Conservation (phyloP, 2,888 invertebrate genomes). For the Xanthorhoe designata region DNA sequence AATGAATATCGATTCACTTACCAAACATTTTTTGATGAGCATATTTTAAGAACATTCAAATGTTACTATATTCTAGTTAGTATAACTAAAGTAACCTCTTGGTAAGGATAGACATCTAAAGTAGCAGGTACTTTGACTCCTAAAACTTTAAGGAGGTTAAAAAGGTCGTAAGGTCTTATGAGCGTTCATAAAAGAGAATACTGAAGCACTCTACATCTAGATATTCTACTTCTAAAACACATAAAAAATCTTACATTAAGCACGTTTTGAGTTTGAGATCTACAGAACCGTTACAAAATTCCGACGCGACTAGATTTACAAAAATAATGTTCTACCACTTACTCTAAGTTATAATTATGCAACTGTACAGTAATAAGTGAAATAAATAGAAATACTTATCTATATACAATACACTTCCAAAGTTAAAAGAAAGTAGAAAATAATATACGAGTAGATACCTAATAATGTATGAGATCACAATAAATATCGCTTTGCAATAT, state of each 20-base stretch:
- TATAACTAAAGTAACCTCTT: slow-evolving; percentile 1
- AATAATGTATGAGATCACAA: slow-evolving; percentile 63
- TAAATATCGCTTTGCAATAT: slow-evolving; percentile 82
- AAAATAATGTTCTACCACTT: slow-evolving; percentile 36
- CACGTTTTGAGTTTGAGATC: slow-evolving; percentile 17
- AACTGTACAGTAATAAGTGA: slow-evolving; percentile 41
- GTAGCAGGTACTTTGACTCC: slow-evolving; percentile 67
- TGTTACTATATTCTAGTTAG: neutral
- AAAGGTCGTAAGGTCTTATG: slow-evolving; percentile 4
- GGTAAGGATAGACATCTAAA: slow-evolving; percentile 15
- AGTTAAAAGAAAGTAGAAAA: slow-evolving; percentile 3
- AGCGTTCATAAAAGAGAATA: slow-evolving; percentile 25
- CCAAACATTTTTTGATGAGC: slow-evolving; percentile 59
- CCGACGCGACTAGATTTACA: slow-evolving; percentile 30
- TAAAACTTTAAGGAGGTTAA: slow-evolving; percentile 25
- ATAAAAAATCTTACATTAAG: slow-evolving; percentile 23
- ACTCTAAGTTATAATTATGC: slow-evolving; percentile 17
- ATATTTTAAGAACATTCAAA: slow-evolving; percentile 36
- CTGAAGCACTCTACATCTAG: slow-evolving; percentile 20
- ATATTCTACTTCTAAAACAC: slow-evolving; percentile 23
- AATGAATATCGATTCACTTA: slow-evolving; percentile 64
- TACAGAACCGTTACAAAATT: slow-evolving; percentile 18
- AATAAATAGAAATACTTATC: slow-evolving; percentile 11
- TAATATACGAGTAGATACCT: too few relatives aligned
- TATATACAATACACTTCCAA: slow-evolving; percentile 10